Base-by-base conservation (phyloP, 2,113 vertebrate genomes). In the Mirounga angustirostris region DNA sequence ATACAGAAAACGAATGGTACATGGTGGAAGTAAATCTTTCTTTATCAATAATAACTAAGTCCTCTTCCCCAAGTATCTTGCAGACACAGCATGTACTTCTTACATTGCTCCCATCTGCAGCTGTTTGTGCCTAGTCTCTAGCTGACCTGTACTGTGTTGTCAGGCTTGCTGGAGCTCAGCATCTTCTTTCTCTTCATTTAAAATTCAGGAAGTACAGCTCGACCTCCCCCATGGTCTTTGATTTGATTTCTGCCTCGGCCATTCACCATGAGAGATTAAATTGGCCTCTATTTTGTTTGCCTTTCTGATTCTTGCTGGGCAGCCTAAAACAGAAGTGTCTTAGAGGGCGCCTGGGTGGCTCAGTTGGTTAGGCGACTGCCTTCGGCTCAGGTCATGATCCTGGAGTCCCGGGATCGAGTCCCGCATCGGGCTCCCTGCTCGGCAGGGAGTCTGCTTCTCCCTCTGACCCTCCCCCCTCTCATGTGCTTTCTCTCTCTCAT, bases 121-220 rank as follows among this genome's bases (percentile, higher is more conserved):
- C 98, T 99, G 99, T 99, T 99, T 98, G 99, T 99, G 93, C 99
- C 99, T 94, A 99, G 73, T 99, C 99, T 99, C 96, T 99, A 99
- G 93, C 99, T 99, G 98, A 99, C 99, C 28, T 98, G 98, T 99
- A 99, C 99, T 99, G 99, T 99, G 98, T 99, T 99, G 4, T 91
- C 97, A 36, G 99, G 99, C 97, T 99, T 99, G 99, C 99, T 99
- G 19, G 99, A 99, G 33, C 99, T 99, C 6, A 99, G 99, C 50
- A 99, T 99, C 98, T 99, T 99, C 99, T 7, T 86, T 99, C 99
- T 98, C 99, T 99, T 99, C 99, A 99, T 80, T 99, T 99, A 98
- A 99, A 99, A 85, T 99, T 99, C 84, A 99, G 98, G 0, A 99
- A 99, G 19, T 33, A 13, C 12, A 10, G 5, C 89, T 99, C 99